A percentile compares a stretch with the other conserved stretches of the same genome.
phyloP scores from a whole-genome alignment of 2,888 invertebrate genomes.

The Orchesellides sinensis region DNA sequence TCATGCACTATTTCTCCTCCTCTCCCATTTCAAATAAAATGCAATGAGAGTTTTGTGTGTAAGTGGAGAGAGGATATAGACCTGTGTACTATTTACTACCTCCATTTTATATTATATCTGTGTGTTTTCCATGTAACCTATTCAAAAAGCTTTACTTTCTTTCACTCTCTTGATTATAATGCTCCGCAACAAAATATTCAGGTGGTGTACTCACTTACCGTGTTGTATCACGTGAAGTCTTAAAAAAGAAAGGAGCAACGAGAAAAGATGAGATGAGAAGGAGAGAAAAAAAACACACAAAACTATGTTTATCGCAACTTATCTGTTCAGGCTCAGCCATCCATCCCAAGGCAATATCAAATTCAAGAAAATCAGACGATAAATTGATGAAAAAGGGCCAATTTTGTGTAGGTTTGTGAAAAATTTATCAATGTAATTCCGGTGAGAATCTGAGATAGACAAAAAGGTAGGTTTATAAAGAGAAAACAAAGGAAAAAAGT shows the following conservation, averaged over 20 bases:
- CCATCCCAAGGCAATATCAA: constrained; percentile 71
- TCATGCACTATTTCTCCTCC: constrained; percentile 4
- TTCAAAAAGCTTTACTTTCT: constrained; percentile 36
- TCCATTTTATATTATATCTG: constrained; percentile 43
- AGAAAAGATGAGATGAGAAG: constrained; percentile 9
- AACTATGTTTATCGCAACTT: constrained; percentile 63
- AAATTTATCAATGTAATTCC: constrained; percentile 75
- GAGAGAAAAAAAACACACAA: constrained; percentile 11
- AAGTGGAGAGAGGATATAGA: background rate
- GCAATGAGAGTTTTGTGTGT: constrained; percentile 11
- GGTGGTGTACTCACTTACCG: constrained; percentile 1
- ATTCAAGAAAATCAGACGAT: constrained; percentile 75
- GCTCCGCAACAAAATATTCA: constrained; percentile 19
- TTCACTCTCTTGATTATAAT: constrained; percentile 48
- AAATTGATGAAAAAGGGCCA: constrained; percentile 75
- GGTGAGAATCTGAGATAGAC: constrained; percentile 47
- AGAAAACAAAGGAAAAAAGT: constrained; percentile 33
- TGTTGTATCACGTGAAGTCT: constrained; percentile 19
- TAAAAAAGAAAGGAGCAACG: background rate
- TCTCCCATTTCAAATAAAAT: constrained; percentile 34
- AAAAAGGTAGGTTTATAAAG: constrained; percentile 24
- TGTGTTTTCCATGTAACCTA: constrained; percentile 50
- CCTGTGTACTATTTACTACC: constrained; percentile 4
- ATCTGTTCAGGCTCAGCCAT: constrained; percentile 66
- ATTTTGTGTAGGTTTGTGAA: constrained; percentile 74